These are phyloP conservation scores for Mimumesa dahlbomi DNA, from an alignment of 2,888 invertebrate species.

Conservation along the genomic window DNA sequence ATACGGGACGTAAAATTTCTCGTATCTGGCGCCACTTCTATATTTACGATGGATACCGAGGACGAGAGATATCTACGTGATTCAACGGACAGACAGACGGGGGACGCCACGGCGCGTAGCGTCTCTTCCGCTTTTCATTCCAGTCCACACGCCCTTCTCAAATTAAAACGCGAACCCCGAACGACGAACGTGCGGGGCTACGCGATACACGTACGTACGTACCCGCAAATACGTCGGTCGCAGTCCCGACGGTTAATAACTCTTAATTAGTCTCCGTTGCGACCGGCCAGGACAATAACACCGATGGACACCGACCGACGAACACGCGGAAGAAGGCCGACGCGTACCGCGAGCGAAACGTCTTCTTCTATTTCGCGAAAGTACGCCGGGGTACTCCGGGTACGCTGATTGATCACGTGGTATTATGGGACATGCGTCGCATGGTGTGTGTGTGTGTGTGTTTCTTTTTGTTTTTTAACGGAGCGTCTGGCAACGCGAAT, in stretches of 20 bases:
- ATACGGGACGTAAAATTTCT: constrained; percentile 59
- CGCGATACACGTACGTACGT: constrained; percentile 41
- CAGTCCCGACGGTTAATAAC: constrained; percentile 51
- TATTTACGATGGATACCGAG: constrained; percentile 61
- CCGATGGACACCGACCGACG: not conserved
- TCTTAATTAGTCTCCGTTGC: constrained; percentile 50
- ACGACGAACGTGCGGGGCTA: constrained; percentile 47
- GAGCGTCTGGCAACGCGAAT: too few relatives aligned
- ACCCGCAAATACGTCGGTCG: constrained; percentile 41
- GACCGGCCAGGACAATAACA: constrained; percentile 34
- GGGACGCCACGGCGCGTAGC: constrained; percentile 22
- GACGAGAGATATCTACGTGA: constrained; percentile 60
- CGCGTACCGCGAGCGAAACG: too few relatives aligned
- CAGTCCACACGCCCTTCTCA: constrained; percentile 52
- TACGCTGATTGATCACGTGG: too few relatives aligned
- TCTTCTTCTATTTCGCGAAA: too few relatives aligned
- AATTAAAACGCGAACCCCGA: constrained; percentile 59
- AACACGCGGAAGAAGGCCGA: too few relatives aligned
- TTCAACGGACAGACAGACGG: constrained; percentile 40
- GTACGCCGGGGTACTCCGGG: too few relatives aligned
- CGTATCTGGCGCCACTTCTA: constrained; percentile 66
- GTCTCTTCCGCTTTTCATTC: constrained; percentile 63
- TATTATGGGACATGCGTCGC: too few relatives aligned
- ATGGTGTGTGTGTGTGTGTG: too few relatives aligned
- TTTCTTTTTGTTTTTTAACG: too few relatives aligned